Base-by-base conservation (phyloP, 1,140 invertebrate species). In the Thaumatotibia leucotreta region DNA sequence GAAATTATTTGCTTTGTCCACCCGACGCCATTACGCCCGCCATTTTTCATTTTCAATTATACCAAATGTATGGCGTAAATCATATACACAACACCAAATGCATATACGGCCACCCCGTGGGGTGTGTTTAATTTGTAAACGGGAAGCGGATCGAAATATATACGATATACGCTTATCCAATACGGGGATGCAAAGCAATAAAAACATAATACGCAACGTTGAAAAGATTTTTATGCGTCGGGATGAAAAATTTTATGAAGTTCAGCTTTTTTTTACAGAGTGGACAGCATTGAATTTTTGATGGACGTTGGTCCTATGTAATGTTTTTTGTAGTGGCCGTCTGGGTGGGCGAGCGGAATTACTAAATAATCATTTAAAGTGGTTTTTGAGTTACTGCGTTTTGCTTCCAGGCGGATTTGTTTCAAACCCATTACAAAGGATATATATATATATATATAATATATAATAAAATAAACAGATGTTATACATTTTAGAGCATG, bases 41-140 rank as follows among this genome's bases (percentile, higher is more conserved):
- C 87, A 86, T 89, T 89, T 89, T 89, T 88, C 87, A 89, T 89
- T 89, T 89, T 88, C 87, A 89, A 88, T 89, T 89, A 89, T 84
- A 74, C 82, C 79, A 89, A 89, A 89, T 89, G 85, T 82, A 78
- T 76, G 75, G 65, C 79, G 80, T 80, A 87, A 85, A 88, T 87
- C 84, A 85, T 84, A 73, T 76, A 67, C 75, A 78, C 69, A 70
- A 68, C 73, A 65, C 64, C 70, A 73, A 69, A 74, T 75, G 71
- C 74, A 66, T 65, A 64, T 27, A 31, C 70, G 65, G 69, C 52
- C 52, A 58, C 33, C 63, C 63, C 70, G 70, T 69, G 69, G 76
- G 72, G 78, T 76, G 75, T 84, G 79, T 86, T 88, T 88, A 88
- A 88, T 88, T 88, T 88, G 85, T 84, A 83, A 83, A 86, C 84